Percentiles rank a stretch among this genome's conserved stretches.
phyloP scores from a whole-genome alignment of 2,888 invertebrate species.

The Hemaris fuciformis region DNA sequence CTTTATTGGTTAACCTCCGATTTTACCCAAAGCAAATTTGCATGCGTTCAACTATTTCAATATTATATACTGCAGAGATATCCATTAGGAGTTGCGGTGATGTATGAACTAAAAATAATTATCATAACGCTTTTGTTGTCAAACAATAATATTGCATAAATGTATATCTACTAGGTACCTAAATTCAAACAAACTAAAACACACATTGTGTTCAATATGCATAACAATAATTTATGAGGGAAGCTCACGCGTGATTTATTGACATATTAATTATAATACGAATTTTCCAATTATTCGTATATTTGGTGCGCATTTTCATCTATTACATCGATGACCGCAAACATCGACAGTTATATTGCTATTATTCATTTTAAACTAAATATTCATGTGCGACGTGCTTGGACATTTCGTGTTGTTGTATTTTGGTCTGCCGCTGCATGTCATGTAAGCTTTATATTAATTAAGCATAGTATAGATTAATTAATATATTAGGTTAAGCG shows the following conservation, averaged over 20 bases:
- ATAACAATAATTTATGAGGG: neutral
- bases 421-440: neutral
- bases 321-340: neutral
- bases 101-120: neutral
- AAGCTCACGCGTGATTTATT: neutral
- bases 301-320: neutral
- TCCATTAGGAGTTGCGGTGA: neutral
- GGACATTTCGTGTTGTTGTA: neutral
- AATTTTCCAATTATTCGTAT: neutral
- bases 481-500: too few species aligned
- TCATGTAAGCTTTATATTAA: neutral
- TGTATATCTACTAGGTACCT: neutral
- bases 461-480: neutral
- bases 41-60: too few species aligned
- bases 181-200: neutral
- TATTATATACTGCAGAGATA: neutral
- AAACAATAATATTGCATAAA: neutral
- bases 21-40: too few species aligned
- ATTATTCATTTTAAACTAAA: neutral
- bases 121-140: neutral
- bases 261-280: conserved; percentile 12
- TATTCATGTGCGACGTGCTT: too few species aligned
- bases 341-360: neutral
- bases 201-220: neutral
- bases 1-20: too few species aligned